Conservation (phyloP, 2,113 vertebrate genomes). For the Ellobius talpinus region DNA sequence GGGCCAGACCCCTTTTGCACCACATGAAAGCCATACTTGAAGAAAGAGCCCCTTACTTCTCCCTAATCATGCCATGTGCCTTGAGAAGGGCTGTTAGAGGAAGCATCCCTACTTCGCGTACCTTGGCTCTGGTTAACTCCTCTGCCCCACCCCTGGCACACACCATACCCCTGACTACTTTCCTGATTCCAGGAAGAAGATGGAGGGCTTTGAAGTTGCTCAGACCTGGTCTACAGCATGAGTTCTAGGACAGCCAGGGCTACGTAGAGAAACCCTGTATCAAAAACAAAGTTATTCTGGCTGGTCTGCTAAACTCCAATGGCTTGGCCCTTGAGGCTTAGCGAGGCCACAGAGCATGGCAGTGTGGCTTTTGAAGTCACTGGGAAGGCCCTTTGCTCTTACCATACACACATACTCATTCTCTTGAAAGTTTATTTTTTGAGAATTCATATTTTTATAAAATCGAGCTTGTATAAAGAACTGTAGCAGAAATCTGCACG, state of each 20-base stretch:
- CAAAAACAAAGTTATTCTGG: not conserved
- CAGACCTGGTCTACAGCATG: not conserved
- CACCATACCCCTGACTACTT: not conserved
- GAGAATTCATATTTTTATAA: constrained; percentile 12
- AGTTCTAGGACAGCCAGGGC: not conserved
- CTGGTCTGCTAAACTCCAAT: not conserved
- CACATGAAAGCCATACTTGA: not conserved
- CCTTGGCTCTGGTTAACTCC: not conserved
- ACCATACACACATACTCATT: not conserved
- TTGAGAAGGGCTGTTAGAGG: not conserved
- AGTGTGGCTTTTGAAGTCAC: not conserved
- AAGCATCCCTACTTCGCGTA: not conserved
- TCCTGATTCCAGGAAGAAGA: not conserved
- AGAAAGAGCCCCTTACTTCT: not conserved
- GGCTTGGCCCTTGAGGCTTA: not conserved
- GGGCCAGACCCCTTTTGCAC: not conserved
- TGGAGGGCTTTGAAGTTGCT: not conserved
- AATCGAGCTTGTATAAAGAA: constrained; percentile 28
- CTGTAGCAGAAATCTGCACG: not conserved
- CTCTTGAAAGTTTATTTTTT: not conserved
- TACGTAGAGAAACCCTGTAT: not conserved
- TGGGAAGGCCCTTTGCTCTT: not conserved
- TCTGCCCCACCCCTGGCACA: not conserved
- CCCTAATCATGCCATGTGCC: not conserved
- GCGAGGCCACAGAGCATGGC: not conserved